Evolutionary conservation across 2,113 vertebrate species (phyloP), one percentile per base, ranked within the genome.

Genomic region (Raphicerus campestris): DNA sequence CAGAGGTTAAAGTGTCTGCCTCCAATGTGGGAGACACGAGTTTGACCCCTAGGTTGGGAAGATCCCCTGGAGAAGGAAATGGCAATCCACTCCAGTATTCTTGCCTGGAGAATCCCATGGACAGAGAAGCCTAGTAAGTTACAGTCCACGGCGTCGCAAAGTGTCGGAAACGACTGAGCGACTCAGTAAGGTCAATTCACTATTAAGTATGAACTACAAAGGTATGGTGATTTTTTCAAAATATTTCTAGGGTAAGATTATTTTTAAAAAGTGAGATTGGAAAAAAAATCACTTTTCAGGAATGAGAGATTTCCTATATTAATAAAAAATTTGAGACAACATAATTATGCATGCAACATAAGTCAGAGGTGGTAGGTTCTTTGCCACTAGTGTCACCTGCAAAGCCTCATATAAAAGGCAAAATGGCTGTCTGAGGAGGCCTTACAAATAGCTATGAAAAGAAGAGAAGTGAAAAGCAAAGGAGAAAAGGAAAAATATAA

Each of bases 101-200:
- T 42, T 42, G 39, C 39, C 39, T 42, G 39, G 39, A 42, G 39
- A 42, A 42, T 42, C 39, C 39, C 39, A 42, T 42, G 39, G 39
- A 42, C 39, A 5, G 39, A 42, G 39, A 42, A 42, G 39, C 39
- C 39, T 42, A 42, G 39, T 42, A 42, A 5, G 39, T 42, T 42
- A 42, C 39, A 42, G 39, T 42, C 39, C 39, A 42, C 39, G 5
- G 39, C 39, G 39, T 42, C 39, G 39, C 39, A 42, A 42, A 42
- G 39, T 4, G 39, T 42, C 5, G 39, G 39, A 42, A 42, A 42
- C 5, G 39, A 42, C 39, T 42, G 39, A 42, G 39, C 39, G 39
- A 42, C 39, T 85, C 39, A 98, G 87, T 87, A 96, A 97, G 98
- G 94, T 96, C 95, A 98, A 98, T 97, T 96, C 53, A 97, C 84